These are phyloP conservation scores for Fratercula arctica DNA, from an alignment of 2,797 vertebrate species.

Conservation along the genomic window DNA sequence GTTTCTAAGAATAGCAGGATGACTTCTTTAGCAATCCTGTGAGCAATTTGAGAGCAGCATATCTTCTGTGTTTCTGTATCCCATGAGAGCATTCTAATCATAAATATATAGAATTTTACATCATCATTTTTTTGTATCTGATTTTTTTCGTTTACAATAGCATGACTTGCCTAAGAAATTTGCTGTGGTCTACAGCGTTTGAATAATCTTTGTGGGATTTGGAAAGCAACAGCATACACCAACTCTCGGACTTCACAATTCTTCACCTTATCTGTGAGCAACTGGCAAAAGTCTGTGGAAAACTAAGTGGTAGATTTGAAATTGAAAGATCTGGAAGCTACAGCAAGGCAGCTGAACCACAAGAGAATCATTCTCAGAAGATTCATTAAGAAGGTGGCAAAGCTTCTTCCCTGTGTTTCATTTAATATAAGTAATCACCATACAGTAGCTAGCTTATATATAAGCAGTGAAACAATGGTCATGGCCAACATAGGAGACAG, in stretches of 20 bases:
- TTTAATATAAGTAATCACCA: not conserved
- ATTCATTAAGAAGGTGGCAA: not conserved
- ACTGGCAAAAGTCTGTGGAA: not conserved
- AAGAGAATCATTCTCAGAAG: not conserved
- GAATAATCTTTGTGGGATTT: not conserved
- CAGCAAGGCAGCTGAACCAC: not conserved
- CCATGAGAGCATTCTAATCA: slow-evolving; percentile 6
- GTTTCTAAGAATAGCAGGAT: slow-evolving; percentile 49
- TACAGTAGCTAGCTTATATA: not conserved
- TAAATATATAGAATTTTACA: slow-evolving; percentile 24
- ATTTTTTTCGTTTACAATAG: not conserved
- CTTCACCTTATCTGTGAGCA: not conserved
- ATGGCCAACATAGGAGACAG: not conserved
- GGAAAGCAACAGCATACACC: not conserved
- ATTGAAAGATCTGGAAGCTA: not conserved
- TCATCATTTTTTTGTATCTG: not conserved
- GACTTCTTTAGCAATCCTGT: slow-evolving; percentile 29
- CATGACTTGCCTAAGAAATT: not conserved
- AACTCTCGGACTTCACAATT: not conserved
- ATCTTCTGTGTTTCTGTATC: slow-evolving; percentile 3
- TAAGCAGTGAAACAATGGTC: not conserved
- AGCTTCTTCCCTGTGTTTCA: not conserved
- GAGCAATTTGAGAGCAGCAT: slow-evolving; percentile 18
- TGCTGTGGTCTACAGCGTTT: not conserved
- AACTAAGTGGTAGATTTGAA: not conserved